Base-by-base conservation (phyloP, 2,113 vertebrate genomes). In the Xenopus tropicalis region DNA sequence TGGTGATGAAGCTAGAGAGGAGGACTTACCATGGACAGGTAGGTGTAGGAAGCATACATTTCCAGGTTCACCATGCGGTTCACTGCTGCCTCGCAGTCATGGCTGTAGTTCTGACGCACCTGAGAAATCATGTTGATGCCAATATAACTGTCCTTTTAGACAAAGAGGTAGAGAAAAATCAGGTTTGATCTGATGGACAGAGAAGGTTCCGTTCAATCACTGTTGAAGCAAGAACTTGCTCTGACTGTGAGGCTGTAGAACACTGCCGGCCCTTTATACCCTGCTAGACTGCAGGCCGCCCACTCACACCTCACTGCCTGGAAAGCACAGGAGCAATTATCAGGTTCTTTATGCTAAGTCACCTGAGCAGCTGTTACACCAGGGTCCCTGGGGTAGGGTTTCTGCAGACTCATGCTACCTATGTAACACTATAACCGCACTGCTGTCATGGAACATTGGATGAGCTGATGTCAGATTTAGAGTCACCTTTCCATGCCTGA, bases 131-230 rank as follows among this genome's bases (percentile, higher is more conserved):
- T 83, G 1, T 13, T 75, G 44, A 19, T 21, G 56, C 21, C 19
- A 3, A 2, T 24, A 11, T 48, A 52, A 56, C 43, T 68, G 56
- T 11, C 25, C 8, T 61, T 54, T 54, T 52, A 12, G 9, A 29
- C 3, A 67, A 52, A 13, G 64, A 13, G 11, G 20, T 9, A 29
- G 42, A 46, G 17, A 17, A 46, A 23, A 57, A 44, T 25, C 13
- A 19, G 10, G 37, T 46, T 43, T 59, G 21, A 21, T 42, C n/a
- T 7, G 21, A 21, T 16, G 23, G n/a, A 11, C 59, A 37, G 59
- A 58, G 64, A 76, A 80, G 78, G 87, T 80, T 91, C 92, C 90
- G 91, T 93, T 86, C 93, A 94, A 95, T 69, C 93, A 94, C 93
- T 93, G 91, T 93, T 93, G 93, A 94, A 91, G 85, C 88, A 89